Evolutionary conservation across 2,113 vertebrate species (phyloP).

Genomic region (Limnothrissa miodon): DNA sequence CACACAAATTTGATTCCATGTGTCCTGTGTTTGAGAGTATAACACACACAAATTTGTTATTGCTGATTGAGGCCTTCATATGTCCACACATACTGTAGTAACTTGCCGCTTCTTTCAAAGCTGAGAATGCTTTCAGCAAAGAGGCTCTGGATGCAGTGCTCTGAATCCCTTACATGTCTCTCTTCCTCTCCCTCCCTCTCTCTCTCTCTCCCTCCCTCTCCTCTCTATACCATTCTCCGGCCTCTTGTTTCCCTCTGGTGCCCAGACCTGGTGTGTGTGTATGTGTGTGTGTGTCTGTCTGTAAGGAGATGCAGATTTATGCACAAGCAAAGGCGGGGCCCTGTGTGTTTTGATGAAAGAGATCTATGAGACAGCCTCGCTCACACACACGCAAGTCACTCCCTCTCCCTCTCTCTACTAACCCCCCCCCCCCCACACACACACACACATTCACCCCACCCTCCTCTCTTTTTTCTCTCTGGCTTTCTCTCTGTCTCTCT

Average conservation of each 20-base stretch:
- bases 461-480: constrained; percentile 9
- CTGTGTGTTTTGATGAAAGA: constrained; percentile 55
- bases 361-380: constrained; percentile 55
- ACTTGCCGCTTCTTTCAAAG: neutral
- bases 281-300: no score
- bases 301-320: constrained; percentile 59
- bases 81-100: neutral
- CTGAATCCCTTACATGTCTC: neutral
- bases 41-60: neutral
- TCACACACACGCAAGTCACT: constrained; percentile 51
- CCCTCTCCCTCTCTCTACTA: constrained; percentile 36
- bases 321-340: constrained; percentile 48
- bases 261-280: constrained; percentile 38
- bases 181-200: neutral
- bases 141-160: neutral
- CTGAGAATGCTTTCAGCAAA: neutral
- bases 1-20: no score
- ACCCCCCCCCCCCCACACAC: neutral
- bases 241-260: constrained; percentile 42
- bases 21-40: no score
- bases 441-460: constrained; percentile 28
- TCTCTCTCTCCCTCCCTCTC: neutral
- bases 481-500: constrained; percentile 20
- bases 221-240: constrained; percentile 30
- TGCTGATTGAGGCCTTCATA: neutral